Evolutionary conservation across 2,888 invertebrate species (phyloP).

Genomic region (Oscheius myriophilus): DNA sequence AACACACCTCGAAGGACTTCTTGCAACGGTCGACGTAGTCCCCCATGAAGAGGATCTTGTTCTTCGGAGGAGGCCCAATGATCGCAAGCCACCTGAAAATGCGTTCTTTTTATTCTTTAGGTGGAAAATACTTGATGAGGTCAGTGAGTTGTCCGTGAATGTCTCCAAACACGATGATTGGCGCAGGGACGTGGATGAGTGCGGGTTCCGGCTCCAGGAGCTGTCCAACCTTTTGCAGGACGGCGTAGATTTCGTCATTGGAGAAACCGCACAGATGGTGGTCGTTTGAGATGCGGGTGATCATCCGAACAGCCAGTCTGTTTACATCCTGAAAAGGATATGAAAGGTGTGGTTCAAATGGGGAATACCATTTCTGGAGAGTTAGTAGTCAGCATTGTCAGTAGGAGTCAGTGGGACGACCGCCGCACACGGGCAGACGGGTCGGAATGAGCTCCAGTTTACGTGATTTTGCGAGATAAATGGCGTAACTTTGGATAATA

Average conservation of each 20-base stretch:
- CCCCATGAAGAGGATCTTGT: constrained; percentile 57
- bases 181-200: constrained; percentile 48
- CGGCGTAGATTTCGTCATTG: constrained; percentile 34
- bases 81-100: constrained; percentile 36
- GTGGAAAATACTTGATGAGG: constrained; percentile 36
- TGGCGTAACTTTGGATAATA: too few relatives aligned
- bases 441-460: too few relatives aligned
- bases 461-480: too few relatives aligned
- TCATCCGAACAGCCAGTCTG: constrained; percentile 27
- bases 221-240: constrained; percentile 23
- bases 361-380: too few relatives aligned
- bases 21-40: constrained; percentile 65
- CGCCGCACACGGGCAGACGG: too few relatives aligned
- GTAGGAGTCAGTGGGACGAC: too few relatives aligned
- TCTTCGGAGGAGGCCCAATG: constrained; percentile 57
- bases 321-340: too few relatives aligned
- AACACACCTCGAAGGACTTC: constrained; percentile 52
- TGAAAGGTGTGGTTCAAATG: too few relatives aligned
- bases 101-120: not conserved
- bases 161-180: constrained; percentile 59
- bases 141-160: constrained; percentile 63
- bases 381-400: too few relatives aligned
- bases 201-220: constrained; percentile 42
- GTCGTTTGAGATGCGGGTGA: constrained; percentile 35
- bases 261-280: constrained; percentile 35